Evolutionary conservation across 1,140 invertebrate genomes (phyloP).

Genomic region (Dermatophagoides farinae): DNA sequence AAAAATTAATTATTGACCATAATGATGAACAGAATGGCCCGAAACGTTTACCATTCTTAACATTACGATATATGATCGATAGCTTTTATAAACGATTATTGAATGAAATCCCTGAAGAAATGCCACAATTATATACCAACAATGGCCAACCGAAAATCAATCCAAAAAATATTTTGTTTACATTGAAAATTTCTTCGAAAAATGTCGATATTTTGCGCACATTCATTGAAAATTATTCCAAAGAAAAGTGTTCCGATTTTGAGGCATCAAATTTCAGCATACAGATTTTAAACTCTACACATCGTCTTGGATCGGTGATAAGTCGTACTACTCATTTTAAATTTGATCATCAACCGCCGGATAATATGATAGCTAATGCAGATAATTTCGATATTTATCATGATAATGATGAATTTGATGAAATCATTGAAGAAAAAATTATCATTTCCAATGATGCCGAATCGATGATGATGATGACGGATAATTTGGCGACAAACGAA

Average conservation of each 20-base stretch:
- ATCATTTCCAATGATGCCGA: background rate
- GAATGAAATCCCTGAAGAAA: slow-evolving; percentile 1
- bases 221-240: background rate
- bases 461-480: background rate
- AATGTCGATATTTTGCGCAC: background rate
- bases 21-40: background rate
- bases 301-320: background rate
- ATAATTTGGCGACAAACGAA: background rate
- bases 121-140: background rate
- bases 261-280: background rate
- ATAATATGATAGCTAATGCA: background rate
- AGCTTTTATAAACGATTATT: background rate
- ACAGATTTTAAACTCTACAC: background rate
- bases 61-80: background rate
- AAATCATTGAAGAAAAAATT: slow-evolving; percentile 2
- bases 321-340: background rate
- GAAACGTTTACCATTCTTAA: background rate
- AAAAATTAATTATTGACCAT: background rate
- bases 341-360: background rate
- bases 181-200: background rate
- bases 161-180: background rate
- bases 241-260: background rate
- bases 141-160: background rate
- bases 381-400: background rate
- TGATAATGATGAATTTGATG: background rate